Conservation (phyloP, 1,140 invertebrate species). For the Camponotus vicinus region DNA sequence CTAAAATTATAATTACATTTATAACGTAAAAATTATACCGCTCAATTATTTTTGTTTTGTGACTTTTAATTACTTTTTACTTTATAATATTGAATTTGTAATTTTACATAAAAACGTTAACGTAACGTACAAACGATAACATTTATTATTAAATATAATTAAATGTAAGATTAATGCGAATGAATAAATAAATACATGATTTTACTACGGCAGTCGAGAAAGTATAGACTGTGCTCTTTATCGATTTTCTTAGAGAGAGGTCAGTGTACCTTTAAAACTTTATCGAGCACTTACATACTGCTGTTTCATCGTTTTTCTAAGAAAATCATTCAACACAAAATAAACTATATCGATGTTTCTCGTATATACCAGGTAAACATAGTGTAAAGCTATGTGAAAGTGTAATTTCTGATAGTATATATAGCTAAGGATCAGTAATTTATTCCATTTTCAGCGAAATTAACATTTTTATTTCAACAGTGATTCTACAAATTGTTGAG, state of each 20-base stretch:
- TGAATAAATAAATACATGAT: constrained; percentile 21
- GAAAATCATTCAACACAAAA: constrained; percentile 52
- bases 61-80: background rate
- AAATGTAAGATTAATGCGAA: constrained; percentile 7
- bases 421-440: constrained; percentile 5
- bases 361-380: background rate
- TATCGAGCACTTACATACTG: constrained; percentile 30
- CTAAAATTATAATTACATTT: background rate
- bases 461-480: constrained; percentile 37
- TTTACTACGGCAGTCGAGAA: constrained; percentile 30
- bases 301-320: constrained; percentile 22
- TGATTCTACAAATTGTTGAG: constrained; percentile 31
- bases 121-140: background rate
- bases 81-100: background rate
- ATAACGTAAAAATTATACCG: background rate
- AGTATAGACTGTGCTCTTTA: constrained; percentile 35
- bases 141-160: constrained; percentile 2
- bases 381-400: background rate
- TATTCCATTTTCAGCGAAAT: constrained; percentile 44
- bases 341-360: constrained; percentile 22
- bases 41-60: background rate
- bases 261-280: constrained; percentile 52
- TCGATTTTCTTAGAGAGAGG: constrained; percentile 47
- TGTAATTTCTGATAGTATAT: background rate
- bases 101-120: background rate